These are phyloP conservation scores for Cephus sareptanus DNA, from an alignment of 2,888 invertebrate genomes.

Conservation along the genomic window DNA sequence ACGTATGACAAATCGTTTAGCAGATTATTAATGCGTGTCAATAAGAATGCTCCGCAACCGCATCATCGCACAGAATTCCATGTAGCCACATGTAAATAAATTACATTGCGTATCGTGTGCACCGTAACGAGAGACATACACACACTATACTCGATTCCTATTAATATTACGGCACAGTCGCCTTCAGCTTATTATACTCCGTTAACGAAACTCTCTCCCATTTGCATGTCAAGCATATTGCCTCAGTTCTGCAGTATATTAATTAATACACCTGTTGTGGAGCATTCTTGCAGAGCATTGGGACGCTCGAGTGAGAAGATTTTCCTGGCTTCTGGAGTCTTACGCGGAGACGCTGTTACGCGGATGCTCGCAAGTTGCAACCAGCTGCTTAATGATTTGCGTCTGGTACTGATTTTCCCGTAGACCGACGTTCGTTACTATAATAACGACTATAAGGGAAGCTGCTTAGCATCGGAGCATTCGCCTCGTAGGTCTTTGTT, in stretches of 20 bases:
- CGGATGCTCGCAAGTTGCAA: neutral
- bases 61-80: neutral
- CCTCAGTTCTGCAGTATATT: neutral
- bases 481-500: conserved; percentile 48
- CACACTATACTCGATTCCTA: neutral
- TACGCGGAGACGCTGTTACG: neutral
- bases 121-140: neutral
- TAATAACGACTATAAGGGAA: conserved; percentile 47
- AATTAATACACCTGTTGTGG: neutral
- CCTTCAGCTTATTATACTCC: neutral
- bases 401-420: neutral
- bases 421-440: conserved; percentile 38
- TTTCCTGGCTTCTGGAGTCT: neutral
- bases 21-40: neutral
- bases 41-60: neutral
- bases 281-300: neutral
- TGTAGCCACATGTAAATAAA: neutral
- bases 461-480: conserved; percentile 31
- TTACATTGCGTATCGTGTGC: neutral
- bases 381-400: neutral
- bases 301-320: neutral
- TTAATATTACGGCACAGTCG: neutral
- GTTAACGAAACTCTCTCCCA: neutral
- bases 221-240: neutral
- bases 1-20: neutral